Conservation (phyloP, 2,797 vertebrate species). For the Limosa lapponica region DNA sequence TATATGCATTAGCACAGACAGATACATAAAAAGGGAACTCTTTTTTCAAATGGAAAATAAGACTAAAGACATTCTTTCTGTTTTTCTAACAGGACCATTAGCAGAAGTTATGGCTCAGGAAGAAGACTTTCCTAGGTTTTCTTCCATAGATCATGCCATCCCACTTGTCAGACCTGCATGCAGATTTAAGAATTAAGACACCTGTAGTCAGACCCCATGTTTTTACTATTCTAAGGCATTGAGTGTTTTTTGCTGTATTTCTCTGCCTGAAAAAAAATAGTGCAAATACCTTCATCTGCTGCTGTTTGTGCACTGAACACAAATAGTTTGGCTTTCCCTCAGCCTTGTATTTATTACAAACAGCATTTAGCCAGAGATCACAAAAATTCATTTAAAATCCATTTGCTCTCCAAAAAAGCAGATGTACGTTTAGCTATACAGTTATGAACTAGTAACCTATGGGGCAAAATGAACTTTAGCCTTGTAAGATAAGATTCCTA, state of each 20-base stretch:
- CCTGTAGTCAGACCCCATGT: not conserved
- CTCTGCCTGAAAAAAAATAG: not conserved
- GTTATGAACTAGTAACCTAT: not conserved
- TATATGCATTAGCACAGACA: not conserved
- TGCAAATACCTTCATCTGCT: not conserved
- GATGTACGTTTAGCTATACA: not conserved
- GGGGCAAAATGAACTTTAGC: slow-evolving; percentile 10
- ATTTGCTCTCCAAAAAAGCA: not conserved
- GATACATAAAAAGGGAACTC: not conserved
- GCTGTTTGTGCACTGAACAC: not conserved
- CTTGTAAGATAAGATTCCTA: not conserved
- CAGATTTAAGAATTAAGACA: not conserved
- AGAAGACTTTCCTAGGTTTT: not conserved
- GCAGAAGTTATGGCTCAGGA: not conserved
- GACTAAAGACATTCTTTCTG: not conserved
- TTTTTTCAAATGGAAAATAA: not conserved
- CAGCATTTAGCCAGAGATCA: not conserved
- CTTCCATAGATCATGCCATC: not conserved
- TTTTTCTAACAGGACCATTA: not conserved
- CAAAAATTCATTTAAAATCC: not conserved
- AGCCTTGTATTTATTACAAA: not conserved
- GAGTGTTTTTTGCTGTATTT: not conserved
- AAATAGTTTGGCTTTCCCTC: not conserved
- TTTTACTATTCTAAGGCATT: not conserved
- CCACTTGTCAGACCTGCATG: not conserved